Conservation (phyloP, 2,797 vertebrate genomes). For the Rhinophrynus dorsalis region DNA sequence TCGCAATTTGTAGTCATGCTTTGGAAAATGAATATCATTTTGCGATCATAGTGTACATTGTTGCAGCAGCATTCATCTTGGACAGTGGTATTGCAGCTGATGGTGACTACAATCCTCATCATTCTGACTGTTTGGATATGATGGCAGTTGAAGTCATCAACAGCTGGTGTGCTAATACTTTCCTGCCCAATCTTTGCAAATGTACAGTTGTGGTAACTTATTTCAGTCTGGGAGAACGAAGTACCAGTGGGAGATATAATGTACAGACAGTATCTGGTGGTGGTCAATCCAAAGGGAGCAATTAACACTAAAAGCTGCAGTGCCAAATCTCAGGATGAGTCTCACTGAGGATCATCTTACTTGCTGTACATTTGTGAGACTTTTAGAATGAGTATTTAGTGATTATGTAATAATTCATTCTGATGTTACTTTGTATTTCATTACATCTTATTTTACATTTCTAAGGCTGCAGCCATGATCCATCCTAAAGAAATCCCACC, state of each 20-base stretch:
- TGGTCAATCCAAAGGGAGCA: constrained; percentile 5
- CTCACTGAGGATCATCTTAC: constrained; percentile 15
- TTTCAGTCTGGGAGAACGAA: too few relatives aligned
- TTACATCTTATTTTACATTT: constrained; percentile 6
- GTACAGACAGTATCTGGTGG: background rate
- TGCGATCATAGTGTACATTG: too few relatives aligned
- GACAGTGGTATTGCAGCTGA: too few relatives aligned
- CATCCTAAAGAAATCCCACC: constrained; percentile 96
- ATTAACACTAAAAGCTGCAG: constrained; percentile 7
- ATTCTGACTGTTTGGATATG: too few relatives aligned
- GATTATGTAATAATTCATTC: constrained; percentile 19
- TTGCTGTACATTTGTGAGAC: background rate
- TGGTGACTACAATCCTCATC: too few relatives aligned
- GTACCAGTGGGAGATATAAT: constrained; percentile 9
- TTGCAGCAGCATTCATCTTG: too few relatives aligned
- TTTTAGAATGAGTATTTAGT: background rate
- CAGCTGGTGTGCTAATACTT: too few relatives aligned
- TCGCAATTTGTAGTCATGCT: too few relatives aligned
- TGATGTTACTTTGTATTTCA: background rate
- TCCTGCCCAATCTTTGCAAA: too few relatives aligned
- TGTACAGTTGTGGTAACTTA: too few relatives aligned
- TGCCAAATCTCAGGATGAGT: background rate
- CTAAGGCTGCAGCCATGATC: constrained; percentile 89
- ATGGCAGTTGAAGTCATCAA: too few relatives aligned
- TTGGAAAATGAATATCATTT: too few relatives aligned